phyloP scores from a whole-genome alignment of 2,113 vertebrate genomes.

The Emydocephalus ijimae region DNA sequence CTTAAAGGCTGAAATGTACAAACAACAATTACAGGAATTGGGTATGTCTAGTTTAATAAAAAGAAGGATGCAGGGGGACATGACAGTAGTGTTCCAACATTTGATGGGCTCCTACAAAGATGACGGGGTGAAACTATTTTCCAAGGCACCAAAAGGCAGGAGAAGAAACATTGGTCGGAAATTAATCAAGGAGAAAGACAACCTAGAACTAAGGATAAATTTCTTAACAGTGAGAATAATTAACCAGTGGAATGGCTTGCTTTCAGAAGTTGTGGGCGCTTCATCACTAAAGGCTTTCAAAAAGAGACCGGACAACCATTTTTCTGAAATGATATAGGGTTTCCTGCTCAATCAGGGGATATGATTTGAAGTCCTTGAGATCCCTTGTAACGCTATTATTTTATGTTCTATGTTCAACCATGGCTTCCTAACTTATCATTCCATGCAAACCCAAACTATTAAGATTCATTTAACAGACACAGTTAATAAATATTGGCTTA shows the following conservation, averaged over 20 bases:
- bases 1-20: background rate
- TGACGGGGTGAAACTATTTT: background rate
- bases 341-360: background rate
- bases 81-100: background rate
- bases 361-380: background rate
- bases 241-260: background rate
- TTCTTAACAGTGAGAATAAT: background rate
- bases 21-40: background rate
- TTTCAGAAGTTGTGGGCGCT: background rate
- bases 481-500: background rate
- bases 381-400: background rate
- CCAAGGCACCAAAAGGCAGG: background rate
- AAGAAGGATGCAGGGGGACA: background rate
- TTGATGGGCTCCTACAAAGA: background rate
- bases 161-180: background rate
- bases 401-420: background rate
- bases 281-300: background rate
- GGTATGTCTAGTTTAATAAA: background rate
- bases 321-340: background rate
- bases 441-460: background rate
- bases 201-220: background rate
- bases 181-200: background rate
- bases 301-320: background rate
- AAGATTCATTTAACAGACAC: background rate
- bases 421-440: background rate